A percentile compares a stretch with the other conserved stretches of the same genome.
phyloP scores from a whole-genome alignment of 2,888 invertebrate genomes.

The Nipponacmea schrenckii region DNA sequence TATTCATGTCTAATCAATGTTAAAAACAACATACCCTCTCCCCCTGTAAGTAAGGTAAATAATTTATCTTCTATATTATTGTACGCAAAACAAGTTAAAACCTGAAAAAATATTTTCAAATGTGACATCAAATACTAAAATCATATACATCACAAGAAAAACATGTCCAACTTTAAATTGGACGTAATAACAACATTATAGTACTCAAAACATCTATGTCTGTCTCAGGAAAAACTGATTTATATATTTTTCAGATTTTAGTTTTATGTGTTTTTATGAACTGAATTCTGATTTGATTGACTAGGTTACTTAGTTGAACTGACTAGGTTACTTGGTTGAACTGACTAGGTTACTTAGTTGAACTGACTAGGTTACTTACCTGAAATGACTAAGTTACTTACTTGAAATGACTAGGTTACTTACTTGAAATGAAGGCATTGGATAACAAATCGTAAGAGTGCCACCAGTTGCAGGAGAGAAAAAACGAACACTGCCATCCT shows the following conservation, averaged over 20 bases:
- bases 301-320: slow-evolving; percentile 39
- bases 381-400: slow-evolving; percentile 42
- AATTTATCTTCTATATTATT: slow-evolving; percentile 43
- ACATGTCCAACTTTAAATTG: no score
- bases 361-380: slow-evolving; percentile 42
- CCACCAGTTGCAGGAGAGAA: slow-evolving; percentile 51
- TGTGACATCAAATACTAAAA: no score
- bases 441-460: slow-evolving; percentile 51
- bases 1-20: no score
- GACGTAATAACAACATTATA: no score
- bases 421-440: slow-evolving; percentile 52
- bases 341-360: no score
- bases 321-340: no score
- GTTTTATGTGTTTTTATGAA: no score
- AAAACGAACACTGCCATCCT: slow-evolving; percentile 58
- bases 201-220: no score
- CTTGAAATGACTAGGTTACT: slow-evolving; percentile 34
- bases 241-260: no score
- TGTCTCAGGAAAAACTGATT: no score
- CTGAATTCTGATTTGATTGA: no score
- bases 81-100: slow-evolving; percentile 47
- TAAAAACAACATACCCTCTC: slow-evolving; percentile 38
- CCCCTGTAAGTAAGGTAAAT: slow-evolving; percentile 41
- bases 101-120: slow-evolving; percentile 30
- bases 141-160: background rate